Percentiles rank a stretch among this genome's conserved stretches.
These are phyloP conservation scores for Hololepta plana DNA, from an alignment of 2,888 invertebrate species.

Conservation along the genomic window DNA sequence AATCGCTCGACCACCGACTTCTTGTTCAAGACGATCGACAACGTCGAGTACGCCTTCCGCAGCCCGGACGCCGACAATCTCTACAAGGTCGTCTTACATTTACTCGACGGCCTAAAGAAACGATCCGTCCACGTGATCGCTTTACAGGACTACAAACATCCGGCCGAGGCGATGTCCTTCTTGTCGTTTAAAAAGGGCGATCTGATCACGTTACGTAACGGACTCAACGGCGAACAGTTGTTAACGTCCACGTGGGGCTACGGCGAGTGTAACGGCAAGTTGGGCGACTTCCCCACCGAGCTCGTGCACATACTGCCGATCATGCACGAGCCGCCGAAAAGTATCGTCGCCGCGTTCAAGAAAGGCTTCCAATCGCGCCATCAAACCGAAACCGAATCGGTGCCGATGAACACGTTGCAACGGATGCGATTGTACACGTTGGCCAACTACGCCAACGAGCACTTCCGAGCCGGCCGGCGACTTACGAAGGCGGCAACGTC, in stretches of 20 bases:
- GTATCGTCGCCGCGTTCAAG: slow-evolving; percentile 46
- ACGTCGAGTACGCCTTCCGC: slow-evolving; percentile 81
- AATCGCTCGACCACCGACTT: slow-evolving; percentile 40
- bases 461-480: slow-evolving; percentile 40
- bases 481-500: slow-evolving; percentile 40
- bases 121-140: slow-evolving; percentile 74
- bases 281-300: slow-evolving; percentile 76
- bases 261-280: slow-evolving; percentile 48
- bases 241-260: slow-evolving; percentile 54
- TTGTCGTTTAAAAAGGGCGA: slow-evolving; percentile 50
- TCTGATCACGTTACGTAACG: slow-evolving; percentile 60
- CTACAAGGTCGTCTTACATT: slow-evolving; percentile 31
- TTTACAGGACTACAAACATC: slow-evolving; percentile 36
- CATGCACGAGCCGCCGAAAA: slow-evolving; percentile 49
- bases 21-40: slow-evolving; percentile 63
- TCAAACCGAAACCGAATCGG: too few relatives aligned
- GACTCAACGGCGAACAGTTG: slow-evolving; percentile 54
- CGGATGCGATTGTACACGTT: slow-evolving; percentile 63
- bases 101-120: slow-evolving; percentile 73
- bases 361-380: too few relatives aligned
- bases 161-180: slow-evolving; percentile 36
- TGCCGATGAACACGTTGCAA: slow-evolving; percentile 34
- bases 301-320: slow-evolving; percentile 76
- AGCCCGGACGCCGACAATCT: slow-evolving; percentile 78
- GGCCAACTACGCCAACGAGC: slow-evolving; percentile 63